Percentiles rank a stretch among this genome's conserved stretches.
Evolutionary conservation across 2,888 invertebrate species (phyloP).

Genomic region (Tineola bisselliella): DNA sequence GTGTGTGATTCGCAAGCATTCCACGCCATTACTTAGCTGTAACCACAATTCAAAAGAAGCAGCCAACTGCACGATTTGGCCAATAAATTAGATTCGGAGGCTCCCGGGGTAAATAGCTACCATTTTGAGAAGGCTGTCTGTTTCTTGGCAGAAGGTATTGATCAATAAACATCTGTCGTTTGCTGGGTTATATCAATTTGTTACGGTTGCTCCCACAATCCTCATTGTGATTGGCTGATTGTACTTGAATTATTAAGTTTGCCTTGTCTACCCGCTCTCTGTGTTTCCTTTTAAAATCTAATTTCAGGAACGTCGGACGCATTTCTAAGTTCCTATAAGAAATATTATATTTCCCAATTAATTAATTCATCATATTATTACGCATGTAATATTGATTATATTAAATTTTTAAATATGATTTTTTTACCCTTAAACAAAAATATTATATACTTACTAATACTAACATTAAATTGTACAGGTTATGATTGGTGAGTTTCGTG

Average conservation of each 20-base stretch:
- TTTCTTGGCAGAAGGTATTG: slow-evolving; percentile 13
- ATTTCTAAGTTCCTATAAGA: not conserved
- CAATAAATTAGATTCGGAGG: slow-evolving; percentile 13
- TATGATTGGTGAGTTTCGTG: no score
- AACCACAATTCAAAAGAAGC: slow-evolving; percentile 11
- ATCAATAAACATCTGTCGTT: slow-evolving; percentile 18
- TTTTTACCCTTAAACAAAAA: no score
- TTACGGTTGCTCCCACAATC: slow-evolving; percentile 14
- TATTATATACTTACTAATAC: no score
- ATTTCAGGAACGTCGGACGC: not conserved
- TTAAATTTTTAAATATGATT: no score
- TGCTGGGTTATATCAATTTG: slow-evolving; percentile 21
- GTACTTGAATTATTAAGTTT: slow-evolving; percentile 6
- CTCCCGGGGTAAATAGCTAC: slow-evolving; percentile 9
- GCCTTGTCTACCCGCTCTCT: not conserved
- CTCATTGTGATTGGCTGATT: not conserved
- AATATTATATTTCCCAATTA: not conserved
- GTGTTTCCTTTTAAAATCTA: not conserved
- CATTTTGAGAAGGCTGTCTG: not conserved
- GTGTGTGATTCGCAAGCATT: not conserved
- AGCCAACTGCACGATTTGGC: slow-evolving; percentile 10
- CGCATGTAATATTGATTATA: no score
- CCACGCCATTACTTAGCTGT: not conserved
- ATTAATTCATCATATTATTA: no score
- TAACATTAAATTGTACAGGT: no score